phyloP scores from a whole-genome alignment of 2,113 vertebrate species.

The Donacobius atricapilla region DNA sequence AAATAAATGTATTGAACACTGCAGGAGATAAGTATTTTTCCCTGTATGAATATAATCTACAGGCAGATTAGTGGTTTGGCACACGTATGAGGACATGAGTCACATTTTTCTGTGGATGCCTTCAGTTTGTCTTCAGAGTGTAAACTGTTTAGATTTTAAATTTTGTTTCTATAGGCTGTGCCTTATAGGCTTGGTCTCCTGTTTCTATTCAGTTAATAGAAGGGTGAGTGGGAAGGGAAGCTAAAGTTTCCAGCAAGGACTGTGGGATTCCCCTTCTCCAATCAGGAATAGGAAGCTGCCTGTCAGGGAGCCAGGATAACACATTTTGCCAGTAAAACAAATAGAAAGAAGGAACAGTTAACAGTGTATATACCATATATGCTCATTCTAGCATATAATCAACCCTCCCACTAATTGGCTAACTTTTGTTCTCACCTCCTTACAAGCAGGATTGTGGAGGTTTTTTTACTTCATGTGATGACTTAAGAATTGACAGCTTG shows the following conservation, averaged over 20 bases:
- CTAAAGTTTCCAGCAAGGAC: background rate
- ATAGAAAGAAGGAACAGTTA: background rate
- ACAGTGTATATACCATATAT: no score
- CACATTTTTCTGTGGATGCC: background rate
- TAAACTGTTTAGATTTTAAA: background rate
- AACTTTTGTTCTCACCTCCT: background rate
- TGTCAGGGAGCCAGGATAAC: background rate
- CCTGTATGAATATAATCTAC: background rate
- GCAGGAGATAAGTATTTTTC: background rate
- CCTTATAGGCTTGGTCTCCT: background rate
- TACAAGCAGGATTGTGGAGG: background rate
- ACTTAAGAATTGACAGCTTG: background rate
- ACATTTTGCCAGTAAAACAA: background rate
- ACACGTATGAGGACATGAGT: background rate
- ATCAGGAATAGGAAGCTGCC: background rate
- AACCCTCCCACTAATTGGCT: background rate
- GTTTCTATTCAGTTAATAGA: background rate
- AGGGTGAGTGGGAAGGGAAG: background rate
- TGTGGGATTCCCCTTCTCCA: background rate
- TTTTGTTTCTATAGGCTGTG: background rate
- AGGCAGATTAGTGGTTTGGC: background rate
- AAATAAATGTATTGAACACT: background rate
- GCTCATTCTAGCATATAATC: background rate
- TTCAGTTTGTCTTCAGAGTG: background rate
- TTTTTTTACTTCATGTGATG: background rate